A percentile compares a stretch with the other conserved stretches of the same genome.
Evolutionary conservation across 2,888 invertebrate genomes (phyloP).

Genomic region (Polydesmus complanatus): DNA sequence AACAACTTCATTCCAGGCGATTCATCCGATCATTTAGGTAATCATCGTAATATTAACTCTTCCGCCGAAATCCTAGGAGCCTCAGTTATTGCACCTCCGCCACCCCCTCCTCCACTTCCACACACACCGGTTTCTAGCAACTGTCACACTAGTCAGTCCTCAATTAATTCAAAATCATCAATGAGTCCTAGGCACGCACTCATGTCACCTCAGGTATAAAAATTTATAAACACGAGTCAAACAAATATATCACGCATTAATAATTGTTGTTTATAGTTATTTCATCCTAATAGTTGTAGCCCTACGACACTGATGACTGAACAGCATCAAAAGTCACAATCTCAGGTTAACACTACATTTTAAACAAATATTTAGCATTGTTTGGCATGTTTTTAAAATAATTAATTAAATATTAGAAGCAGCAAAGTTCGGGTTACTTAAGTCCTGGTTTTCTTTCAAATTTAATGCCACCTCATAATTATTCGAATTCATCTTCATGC

Average conservation of each 20-base stretch:
- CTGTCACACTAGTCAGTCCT: neutral
- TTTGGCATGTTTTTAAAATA: neutral
- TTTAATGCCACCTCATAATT: neutral
- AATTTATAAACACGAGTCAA: neutral
- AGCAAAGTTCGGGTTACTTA: neutral
- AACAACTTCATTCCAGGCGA: conserved; percentile 13
- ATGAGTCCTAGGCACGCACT: neutral
- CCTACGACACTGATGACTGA: neutral
- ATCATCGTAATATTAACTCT: neutral
- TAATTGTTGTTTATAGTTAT: neutral
- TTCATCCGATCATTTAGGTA: neutral
- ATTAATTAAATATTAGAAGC: neutral
- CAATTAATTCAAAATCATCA: neutral
- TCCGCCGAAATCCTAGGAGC: neutral
- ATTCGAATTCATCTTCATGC: neutral
- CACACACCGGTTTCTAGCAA: neutral
- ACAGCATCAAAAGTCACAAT: neutral
- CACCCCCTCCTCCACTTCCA: neutral
- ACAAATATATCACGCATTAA: neutral
- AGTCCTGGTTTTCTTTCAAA: neutral
- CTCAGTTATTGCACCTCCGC: neutral
- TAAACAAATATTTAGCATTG: too few relatives aligned
- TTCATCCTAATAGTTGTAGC: neutral
- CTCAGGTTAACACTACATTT: neutral
- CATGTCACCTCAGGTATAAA: neutral